phyloP scores from a whole-genome alignment of 1,140 invertebrate species.

The Aphelenchoides avenae region DNA sequence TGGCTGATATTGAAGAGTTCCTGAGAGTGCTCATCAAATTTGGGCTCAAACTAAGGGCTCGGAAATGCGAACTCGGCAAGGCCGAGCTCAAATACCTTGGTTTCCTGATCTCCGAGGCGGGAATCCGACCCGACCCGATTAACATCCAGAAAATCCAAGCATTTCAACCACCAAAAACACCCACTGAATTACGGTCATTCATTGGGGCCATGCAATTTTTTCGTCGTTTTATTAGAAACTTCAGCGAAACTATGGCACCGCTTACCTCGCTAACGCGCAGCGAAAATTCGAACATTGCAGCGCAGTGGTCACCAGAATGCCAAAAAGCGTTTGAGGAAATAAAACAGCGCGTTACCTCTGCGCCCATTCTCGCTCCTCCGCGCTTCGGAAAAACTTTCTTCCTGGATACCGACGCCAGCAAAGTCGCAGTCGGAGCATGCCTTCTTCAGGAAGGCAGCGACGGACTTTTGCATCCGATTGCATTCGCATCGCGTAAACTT shows the following conservation, averaged over 20 bases:
- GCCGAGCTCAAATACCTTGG: conserved; percentile 17
- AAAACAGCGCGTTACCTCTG: conserved; percentile 2
- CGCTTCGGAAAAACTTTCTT: conserved; percentile 23
- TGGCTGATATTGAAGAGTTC: conserved; percentile 14
- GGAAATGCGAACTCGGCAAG: conserved; percentile 17
- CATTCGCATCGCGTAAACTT: conserved; percentile 4
- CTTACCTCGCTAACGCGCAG: conserved; percentile 15
- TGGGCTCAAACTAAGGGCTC: conserved; percentile 13
- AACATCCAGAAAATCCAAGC: conserved; percentile 8
- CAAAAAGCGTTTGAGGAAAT: conserved; percentile 20
- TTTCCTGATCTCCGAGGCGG: conserved; percentile 9
- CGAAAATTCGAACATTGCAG: neutral
- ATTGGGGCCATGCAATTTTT: conserved; percentile 22
- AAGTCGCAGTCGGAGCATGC: conserved; percentile 7
- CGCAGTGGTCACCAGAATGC: conserved; percentile 1
- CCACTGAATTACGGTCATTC: conserved; percentile 20
- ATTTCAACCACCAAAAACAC: conserved; percentile 16
- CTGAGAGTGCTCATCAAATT: neutral
- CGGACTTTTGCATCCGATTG: conserved; percentile 12
- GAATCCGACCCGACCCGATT: conserved; percentile 8
- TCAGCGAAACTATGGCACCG: conserved; percentile 10
- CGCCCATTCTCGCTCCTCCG: conserved; percentile 21
- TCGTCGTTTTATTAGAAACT: conserved; percentile 14
- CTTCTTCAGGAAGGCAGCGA: conserved; percentile 10
- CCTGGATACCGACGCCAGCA: conserved; percentile 19